A percentile compares a stretch with the other conserved stretches of the same genome.
phyloP scores from a whole-genome alignment of 23 tunicate genomes.

The Halocynthia aurantium region DNA sequence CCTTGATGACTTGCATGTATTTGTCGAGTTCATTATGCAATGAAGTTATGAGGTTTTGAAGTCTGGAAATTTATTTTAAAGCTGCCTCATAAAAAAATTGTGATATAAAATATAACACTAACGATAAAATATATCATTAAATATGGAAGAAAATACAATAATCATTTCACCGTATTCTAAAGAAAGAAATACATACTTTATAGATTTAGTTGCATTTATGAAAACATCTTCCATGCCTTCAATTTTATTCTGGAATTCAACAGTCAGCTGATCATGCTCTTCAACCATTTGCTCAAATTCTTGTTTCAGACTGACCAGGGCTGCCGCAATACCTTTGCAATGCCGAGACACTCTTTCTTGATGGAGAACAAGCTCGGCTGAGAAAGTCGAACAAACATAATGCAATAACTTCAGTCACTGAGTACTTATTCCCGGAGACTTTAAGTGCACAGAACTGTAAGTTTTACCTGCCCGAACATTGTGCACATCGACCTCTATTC shows the following conservation, averaged over 20 bases:
- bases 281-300: slow-evolving; percentile 62
- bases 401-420: not conserved
- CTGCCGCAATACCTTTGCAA: slow-evolving; percentile 80
- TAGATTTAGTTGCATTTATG: slow-evolving; percentile 48
- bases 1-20: slow-evolving; percentile 63
- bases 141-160: not conserved
- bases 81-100: not conserved
- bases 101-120: not conserved
- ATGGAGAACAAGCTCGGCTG: slow-evolving; percentile 80
- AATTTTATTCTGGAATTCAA: slow-evolving; percentile 32
- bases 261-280: slow-evolving; percentile 52
- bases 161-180: not conserved
- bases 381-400: not conserved
- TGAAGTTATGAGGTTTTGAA: slow-evolving; percentile 34
- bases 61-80: slow-evolving; percentile 18
- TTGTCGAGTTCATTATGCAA: slow-evolving; percentile 45
- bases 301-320: slow-evolving; percentile 50
- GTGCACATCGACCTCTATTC: slow-evolving; percentile 73
- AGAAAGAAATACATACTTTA: slow-evolving; percentile 31
- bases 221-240: slow-evolving; percentile 52
- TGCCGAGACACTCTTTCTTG: slow-evolving; percentile 72
- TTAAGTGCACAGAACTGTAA: not conserved
- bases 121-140: no score
- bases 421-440: not conserved
- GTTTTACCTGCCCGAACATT: slow-evolving; percentile 78